phyloP scores from a whole-genome alignment of 2,113 vertebrate species.

The Terrapene triunguis region DNA sequence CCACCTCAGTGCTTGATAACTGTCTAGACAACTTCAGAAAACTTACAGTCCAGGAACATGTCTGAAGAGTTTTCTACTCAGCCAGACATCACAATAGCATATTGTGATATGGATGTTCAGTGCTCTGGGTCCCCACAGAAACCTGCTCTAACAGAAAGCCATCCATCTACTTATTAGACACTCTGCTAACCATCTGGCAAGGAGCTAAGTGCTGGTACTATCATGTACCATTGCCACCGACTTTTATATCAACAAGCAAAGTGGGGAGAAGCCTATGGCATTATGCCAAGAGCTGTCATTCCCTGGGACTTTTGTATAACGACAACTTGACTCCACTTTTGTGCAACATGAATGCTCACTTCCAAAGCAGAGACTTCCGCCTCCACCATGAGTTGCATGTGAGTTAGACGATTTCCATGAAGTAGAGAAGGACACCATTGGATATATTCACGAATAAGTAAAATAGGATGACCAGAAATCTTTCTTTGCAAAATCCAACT shows the following conservation, averaged over 20 bases:
- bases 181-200: neutral
- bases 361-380: neutral
- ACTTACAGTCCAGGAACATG: neutral
- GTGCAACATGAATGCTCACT: neutral
- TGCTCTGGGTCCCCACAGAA: neutral
- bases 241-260: neutral
- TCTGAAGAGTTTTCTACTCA: neutral
- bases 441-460: neutral
- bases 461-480: conserved; percentile 13
- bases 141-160: neutral
- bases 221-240: neutral
- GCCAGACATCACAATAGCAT: neutral
- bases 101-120: no score
- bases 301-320: neutral
- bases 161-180: neutral
- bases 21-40: neutral
- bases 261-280: neutral
- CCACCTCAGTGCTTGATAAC: neutral
- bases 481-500: neutral
- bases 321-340: neutral
- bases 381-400: neutral
- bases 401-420: conserved; percentile 29
- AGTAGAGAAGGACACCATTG: conserved; percentile 9
- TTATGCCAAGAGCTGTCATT: neutral
- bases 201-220: neutral